Evolutionary conservation across 2,888 invertebrate species (phyloP), one percentile per base, ranked within the genome.

Genomic region (Villa cingulata): DNA sequence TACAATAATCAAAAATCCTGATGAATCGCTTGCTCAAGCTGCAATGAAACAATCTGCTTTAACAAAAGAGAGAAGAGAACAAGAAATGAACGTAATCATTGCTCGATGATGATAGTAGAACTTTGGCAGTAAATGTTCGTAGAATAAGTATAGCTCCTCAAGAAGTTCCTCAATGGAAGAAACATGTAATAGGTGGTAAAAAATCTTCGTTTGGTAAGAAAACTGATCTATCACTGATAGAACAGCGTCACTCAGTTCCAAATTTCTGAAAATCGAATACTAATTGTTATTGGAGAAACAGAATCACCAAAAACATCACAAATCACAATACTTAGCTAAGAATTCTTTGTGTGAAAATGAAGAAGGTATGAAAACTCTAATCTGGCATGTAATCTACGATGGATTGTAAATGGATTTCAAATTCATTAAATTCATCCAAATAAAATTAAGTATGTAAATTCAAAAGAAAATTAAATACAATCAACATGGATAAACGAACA

Each of bases 21-120:
- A 99, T 66, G 98, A 98, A 0, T 96, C 96, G 0, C 70, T 99
- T 19, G 97, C 97, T 0, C 98, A 98, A 68, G 95, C 98, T 0
- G 98, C 98, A 0, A 95, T 99, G 91, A 99, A 95, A 95, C 98
- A 98, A 68, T 90, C 89, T 14, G 98, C 98, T 0, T 66, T 99
- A 39, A 89, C 97, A 0, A 99, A 99, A 62, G 98, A 99, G 65
- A 74, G 98, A 45, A 73, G 97, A 40, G 98, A 98, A 65, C 81
- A 88, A 60, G 97, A 98, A 70, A 91, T 92, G 95, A 95, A 92
- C 92, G 52, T 96, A 96, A 72, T 96, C 96, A 0, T 66, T 96
- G 50, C 92, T 95, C 0, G 91, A 92, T 59, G 78, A 76, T 14
- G 84, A 85, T 51, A 78, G 80, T 0, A 72, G 82, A 39, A 76